Base-by-base conservation (phyloP, 2,888 invertebrate genomes). In the Deilephila porcellus region DNA sequence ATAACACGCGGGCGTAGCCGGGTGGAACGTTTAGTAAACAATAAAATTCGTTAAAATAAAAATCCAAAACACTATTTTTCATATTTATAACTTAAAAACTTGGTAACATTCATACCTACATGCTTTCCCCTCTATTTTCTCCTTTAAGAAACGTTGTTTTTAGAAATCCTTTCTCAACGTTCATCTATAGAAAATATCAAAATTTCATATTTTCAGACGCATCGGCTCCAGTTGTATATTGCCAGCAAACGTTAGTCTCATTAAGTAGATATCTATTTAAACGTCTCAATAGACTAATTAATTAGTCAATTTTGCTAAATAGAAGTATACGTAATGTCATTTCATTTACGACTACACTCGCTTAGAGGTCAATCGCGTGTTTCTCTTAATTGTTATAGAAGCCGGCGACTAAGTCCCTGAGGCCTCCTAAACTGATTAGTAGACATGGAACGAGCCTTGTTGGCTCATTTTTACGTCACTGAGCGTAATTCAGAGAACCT, bases 361-460 rank as follows among this genome's bases (percentile, higher is more conserved):
- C 6, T 67, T 67, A 67, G 20, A 67, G 52, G 52, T 45, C 52
- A 52, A 67, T 67, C 25, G 67, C 67, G 25, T 67, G 67, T 67
- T 52, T 67, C 52, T 52, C 67, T 67, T 45, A 67, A 67, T 67
- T 67, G 67, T 67, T 67, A 67, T 67, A 67, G 67, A 67, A 67
- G 25, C 52, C 29, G 17, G 17, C 67, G 67, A 52, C 4, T 32
- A 60, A 60, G 14, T 67, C 67, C 67, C 67, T 20, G 52, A 67
- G 67, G 67, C 67, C 45, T 52, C 25, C 52, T 67, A 67, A 67
- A 67, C 67, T 67, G 67, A 67, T 67, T 67, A 67, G 45, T 52
- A 67, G 67, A 67, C 67, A 67, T 20, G 25, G 25, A 67, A 67
- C 25, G 45, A 52, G 25, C 45, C 67, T 67, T 14, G 45, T 52